Conservation (phyloP, 2,113 vertebrate genomes). For the Protobothrops mucrosquamatus region DNA sequence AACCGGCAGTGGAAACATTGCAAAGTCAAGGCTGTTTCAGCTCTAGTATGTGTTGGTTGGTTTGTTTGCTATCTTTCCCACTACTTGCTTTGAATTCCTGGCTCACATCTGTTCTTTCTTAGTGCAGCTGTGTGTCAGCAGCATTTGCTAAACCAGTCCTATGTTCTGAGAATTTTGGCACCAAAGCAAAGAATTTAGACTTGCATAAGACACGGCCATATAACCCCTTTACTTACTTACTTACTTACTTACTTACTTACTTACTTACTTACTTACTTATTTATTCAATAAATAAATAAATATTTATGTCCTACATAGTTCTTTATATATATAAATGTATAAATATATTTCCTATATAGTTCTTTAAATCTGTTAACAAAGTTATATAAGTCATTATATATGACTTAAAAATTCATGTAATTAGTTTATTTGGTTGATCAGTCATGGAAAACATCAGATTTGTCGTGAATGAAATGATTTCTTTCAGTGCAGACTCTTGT, state of each 20-base stretch:
- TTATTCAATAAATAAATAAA: rapidly evolving
- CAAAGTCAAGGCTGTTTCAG: not conserved
- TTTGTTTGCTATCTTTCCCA: not conserved
- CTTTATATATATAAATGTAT: not conserved
- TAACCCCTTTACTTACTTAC: not conserved
- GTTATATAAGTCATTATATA: not conserved
- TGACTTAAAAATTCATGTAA: not conserved
- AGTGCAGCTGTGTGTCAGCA: not conserved
- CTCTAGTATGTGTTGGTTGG: not conserved
- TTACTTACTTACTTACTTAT: not conserved
- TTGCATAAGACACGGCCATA: not conserved
- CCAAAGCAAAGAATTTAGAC: not conserved
- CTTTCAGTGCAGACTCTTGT: not conserved
- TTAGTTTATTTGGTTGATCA: not conserved
- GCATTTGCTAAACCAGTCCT: not conserved
- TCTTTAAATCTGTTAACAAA: not conserved
- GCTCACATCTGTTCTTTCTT: not conserved
- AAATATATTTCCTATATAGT: not conserved
- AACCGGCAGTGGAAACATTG: not conserved
- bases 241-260: rapidly evolving
- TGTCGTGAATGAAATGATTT: rapidly evolving
- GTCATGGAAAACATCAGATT: rapidly evolving
- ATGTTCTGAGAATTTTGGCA: not conserved
- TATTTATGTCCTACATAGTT: not conserved
- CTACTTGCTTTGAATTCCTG: not conserved